phyloP scores from a whole-genome alignment of 2,888 invertebrate genomes.

The Polyploca ridens region DNA sequence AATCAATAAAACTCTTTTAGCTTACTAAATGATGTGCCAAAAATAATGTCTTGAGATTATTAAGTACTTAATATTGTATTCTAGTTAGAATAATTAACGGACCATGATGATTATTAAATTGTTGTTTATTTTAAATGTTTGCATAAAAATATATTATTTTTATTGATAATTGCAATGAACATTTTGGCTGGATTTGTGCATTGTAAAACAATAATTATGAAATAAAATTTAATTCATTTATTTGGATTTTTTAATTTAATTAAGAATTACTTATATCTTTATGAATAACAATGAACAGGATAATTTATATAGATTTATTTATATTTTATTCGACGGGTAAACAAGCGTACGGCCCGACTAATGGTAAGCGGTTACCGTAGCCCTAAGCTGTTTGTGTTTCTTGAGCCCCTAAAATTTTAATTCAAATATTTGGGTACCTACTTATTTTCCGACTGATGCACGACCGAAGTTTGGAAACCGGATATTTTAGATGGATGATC shows the following conservation, averaged over 20 bases:
- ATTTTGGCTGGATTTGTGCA: conserved; percentile 61
- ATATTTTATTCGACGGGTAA: too few relatives aligned
- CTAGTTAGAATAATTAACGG: conserved; percentile 30
- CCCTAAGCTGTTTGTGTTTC: too few relatives aligned
- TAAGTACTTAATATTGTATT: conserved; percentile 26
- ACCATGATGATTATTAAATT: conserved; percentile 37
- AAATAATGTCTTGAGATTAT: conserved; percentile 21
- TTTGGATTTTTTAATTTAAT: not conserved
- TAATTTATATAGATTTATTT: too few relatives aligned
- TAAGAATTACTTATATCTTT: not conserved
- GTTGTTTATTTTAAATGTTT: conserved; percentile 22
- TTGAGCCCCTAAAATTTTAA: not conserved
- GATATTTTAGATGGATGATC: too few relatives aligned
- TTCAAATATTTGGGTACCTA: not conserved
- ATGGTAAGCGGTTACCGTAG: too few relatives aligned
- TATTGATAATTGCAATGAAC: conserved; percentile 45
- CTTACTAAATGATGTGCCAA: conserved; percentile 36
- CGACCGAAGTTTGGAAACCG: too few relatives aligned
- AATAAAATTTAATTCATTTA: conserved; percentile 3
- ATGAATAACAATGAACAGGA: too few relatives aligned
- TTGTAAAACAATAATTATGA: conserved; percentile 26
- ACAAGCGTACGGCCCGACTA: too few relatives aligned
- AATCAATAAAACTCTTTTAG: conserved; percentile 15
- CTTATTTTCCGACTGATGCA: not conserved
- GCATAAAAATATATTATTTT: conserved; percentile 18